Evolutionary conservation across 2,113 vertebrate genomes (phyloP).

Genomic region (Bubo bubo): DNA sequence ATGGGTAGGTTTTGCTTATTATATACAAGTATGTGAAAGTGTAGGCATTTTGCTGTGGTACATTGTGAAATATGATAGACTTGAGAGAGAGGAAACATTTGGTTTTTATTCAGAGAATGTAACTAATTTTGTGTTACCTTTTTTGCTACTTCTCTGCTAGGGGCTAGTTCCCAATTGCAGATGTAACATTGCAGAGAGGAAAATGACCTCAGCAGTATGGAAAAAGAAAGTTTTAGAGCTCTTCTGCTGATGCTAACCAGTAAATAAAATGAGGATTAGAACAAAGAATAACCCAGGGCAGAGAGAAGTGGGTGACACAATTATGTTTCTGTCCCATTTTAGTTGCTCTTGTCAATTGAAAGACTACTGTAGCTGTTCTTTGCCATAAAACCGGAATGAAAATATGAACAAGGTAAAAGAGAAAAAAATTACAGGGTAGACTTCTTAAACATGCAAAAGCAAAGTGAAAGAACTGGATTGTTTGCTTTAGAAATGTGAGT

Average conservation of each 20-base stretch:
- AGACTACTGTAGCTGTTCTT: neutral
- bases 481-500: neutral
- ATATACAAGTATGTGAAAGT: neutral
- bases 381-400: neutral
- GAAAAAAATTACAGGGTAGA: neutral
- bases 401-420: neutral
- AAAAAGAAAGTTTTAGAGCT: neutral
- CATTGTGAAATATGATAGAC: neutral
- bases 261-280: neutral
- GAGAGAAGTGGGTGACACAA: neutral
- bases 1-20: neutral
- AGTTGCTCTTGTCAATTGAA: neutral
- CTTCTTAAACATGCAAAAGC: neutral
- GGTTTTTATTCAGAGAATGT: neutral
- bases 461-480: neutral
- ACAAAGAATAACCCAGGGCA: neutral
- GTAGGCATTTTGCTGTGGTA: neutral
- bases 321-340: neutral
- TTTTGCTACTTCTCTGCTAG: neutral
- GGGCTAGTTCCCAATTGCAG: neutral
- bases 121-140: neutral
- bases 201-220: neutral
- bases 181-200: accelerated
- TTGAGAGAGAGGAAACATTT: neutral
- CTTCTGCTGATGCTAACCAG: neutral